A percentile compares a stretch with the other conserved stretches of the same genome.
phyloP scores from a whole-genome alignment of 1,140 invertebrate species.

The Anthonomus grandis region DNA sequence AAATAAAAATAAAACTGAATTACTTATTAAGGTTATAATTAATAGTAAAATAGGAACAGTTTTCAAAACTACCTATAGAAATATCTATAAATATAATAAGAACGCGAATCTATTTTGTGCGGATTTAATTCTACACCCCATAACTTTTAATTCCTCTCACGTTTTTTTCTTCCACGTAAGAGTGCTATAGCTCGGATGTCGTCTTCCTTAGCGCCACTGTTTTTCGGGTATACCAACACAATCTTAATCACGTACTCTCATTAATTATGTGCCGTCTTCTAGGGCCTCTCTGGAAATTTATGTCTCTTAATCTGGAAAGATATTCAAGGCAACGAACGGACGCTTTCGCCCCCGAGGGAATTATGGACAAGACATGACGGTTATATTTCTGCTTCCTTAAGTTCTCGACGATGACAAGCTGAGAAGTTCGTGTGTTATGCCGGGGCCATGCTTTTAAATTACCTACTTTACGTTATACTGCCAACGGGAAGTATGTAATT shows the following conservation, averaged over 20 bases:
- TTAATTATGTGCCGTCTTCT: slow-evolving; percentile 41
- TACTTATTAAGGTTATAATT: too few relatives aligned
- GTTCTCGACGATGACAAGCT: slow-evolving; percentile 19
- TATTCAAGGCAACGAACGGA: slow-evolving; percentile 30
- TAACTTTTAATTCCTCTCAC: too few relatives aligned
- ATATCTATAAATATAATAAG: too few relatives aligned
- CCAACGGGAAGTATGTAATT: slow-evolving; percentile 5
- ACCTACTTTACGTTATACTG: slow-evolving; percentile 19
- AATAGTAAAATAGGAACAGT: too few relatives aligned
- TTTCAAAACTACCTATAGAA: too few relatives aligned
- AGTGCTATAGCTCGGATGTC: too few relatives aligned
- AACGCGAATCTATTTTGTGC: too few relatives aligned
- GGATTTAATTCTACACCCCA: too few relatives aligned
- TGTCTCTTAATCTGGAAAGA: slow-evolving; percentile 41
- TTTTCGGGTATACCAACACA: slow-evolving; percentile 36
- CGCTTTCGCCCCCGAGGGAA: slow-evolving; percentile 21
- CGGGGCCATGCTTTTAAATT: slow-evolving; percentile 23
- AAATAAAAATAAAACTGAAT: too few relatives aligned
- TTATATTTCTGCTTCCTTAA: slow-evolving; percentile 33
- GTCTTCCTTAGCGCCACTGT: slow-evolving; percentile 26
- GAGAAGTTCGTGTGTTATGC: slow-evolving; percentile 26
- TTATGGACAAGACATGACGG: slow-evolving; percentile 39
- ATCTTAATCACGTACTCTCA: slow-evolving; percentile 43
- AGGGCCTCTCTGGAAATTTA: slow-evolving; percentile 34
- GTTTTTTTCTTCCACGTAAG: too few relatives aligned